Percentiles rank a stretch among this genome's conserved stretches.
These are phyloP conservation scores for Dinomys branickii DNA, from an alignment of 2,113 vertebrate genomes.

Conservation along the genomic window DNA sequence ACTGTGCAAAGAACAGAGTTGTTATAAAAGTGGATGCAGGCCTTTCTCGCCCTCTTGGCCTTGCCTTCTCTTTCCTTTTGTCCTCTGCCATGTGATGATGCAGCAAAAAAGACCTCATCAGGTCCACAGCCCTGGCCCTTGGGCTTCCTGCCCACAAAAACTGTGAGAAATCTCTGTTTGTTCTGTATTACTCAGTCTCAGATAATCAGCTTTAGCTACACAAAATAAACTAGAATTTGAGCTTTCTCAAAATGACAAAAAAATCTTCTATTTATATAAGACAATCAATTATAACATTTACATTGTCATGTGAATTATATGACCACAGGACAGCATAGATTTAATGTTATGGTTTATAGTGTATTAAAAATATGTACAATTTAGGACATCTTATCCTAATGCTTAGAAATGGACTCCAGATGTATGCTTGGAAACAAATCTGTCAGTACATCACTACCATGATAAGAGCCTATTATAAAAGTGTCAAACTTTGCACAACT, in stretches of 20 bases:
- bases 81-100: not conserved
- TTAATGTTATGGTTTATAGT: not conserved
- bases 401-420: not conserved
- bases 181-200: not conserved
- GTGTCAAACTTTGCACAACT: not conserved
- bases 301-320: constrained; percentile 4
- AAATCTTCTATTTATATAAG: constrained; percentile 33
- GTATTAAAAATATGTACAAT: not conserved
- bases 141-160: not conserved
- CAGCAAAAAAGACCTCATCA: not conserved
- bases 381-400: not conserved
- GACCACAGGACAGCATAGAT: not conserved
- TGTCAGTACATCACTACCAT: not conserved
- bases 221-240: not conserved
- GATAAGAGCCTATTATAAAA: not conserved
- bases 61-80: not conserved
- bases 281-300: not conserved
- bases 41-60: no score
- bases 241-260: constrained; percentile 17
- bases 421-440: constrained; percentile 9
- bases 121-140: no score
- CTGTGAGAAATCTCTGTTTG: not conserved
- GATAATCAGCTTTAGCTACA: not conserved
- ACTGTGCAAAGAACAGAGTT: no score
- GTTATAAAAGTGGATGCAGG: not conserved